Conservation (phyloP, 2,888 invertebrate genomes). For the Andrena camellia region DNA sequence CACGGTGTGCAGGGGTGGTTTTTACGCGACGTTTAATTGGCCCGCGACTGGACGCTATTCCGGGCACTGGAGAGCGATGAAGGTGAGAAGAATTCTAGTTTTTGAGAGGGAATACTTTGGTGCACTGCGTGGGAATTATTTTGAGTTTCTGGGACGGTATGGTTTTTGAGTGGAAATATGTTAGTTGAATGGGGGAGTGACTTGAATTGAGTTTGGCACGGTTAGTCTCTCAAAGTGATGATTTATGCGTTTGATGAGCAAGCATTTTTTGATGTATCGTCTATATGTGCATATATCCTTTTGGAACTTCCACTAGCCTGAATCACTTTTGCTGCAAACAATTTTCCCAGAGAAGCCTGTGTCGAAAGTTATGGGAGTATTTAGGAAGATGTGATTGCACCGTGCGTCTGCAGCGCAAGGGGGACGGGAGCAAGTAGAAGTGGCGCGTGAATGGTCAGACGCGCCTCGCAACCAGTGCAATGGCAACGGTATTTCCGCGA, state of each 20-base stretch:
- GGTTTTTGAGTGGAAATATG: neutral
- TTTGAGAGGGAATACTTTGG: neutral
- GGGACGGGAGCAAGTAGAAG: neutral
- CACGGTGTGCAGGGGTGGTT: neutral
- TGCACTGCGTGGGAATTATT: neutral
- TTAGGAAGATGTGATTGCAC: no score
- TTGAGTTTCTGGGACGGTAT: neutral
- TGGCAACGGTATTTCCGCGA: neutral
- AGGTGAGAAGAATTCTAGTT: neutral
- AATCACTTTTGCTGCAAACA: no score
- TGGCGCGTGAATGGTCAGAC: neutral
- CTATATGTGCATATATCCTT: no score
- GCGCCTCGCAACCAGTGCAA: neutral
- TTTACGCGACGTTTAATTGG: slow-evolving; percentile 25
- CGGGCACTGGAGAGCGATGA: neutral
- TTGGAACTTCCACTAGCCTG: no score
- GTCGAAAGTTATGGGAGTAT: no score
- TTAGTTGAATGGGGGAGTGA: no score
- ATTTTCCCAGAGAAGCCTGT: no score
- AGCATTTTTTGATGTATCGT: no score
- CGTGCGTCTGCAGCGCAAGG: neutral
- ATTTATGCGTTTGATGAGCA: no score
- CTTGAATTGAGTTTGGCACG: no score
- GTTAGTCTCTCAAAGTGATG: no score
- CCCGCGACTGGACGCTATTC: neutral